Evolutionary conservation across 2,888 invertebrate genomes (phyloP).

Genomic region (Polydrusus pterygomalis): DNA sequence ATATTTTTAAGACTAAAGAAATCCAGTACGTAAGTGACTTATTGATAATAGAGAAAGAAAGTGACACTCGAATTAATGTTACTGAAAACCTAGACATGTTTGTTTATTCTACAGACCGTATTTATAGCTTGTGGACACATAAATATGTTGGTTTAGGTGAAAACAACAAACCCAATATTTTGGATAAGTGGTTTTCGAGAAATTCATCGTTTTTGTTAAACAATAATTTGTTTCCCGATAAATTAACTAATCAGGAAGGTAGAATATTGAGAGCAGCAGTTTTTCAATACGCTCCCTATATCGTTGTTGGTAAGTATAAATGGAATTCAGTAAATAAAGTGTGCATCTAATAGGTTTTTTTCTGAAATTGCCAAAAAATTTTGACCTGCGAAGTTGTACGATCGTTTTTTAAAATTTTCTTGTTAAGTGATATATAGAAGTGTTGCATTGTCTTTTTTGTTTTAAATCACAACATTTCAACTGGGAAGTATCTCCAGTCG

Average conservation of each 20-base stretch:
- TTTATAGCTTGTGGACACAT: constrained; percentile 59
- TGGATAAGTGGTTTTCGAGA: constrained; percentile 61
- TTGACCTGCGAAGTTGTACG: no score
- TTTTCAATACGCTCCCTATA: constrained; percentile 78
- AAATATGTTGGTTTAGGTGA: constrained; percentile 56
- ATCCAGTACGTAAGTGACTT: constrained; percentile 59
- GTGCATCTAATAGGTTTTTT: no score
- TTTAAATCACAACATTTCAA: no score
- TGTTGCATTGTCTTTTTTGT: no score
- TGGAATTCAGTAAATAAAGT: neutral
- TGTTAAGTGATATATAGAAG: no score
- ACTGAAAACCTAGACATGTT: neutral
- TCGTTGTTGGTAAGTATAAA: constrained; percentile 67
- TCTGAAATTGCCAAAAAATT: no score
- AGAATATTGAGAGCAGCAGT: constrained; percentile 73
- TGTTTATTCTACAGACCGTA: neutral
- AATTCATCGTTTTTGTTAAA: constrained; percentile 58
- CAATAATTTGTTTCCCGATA: constrained; percentile 61
- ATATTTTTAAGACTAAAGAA: constrained; percentile 56
- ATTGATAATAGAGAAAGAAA: constrained; percentile 62
- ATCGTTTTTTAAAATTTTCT: no score
- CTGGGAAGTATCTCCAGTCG: no score
- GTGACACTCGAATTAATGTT: neutral
- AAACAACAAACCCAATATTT: constrained; percentile 49
- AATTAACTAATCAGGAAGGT: constrained; percentile 69